Percentiles rank a stretch among this genome's conserved stretches.
Conservation (phyloP, 2,797 vertebrate genomes). For the Steatocranus sp. region DNA sequence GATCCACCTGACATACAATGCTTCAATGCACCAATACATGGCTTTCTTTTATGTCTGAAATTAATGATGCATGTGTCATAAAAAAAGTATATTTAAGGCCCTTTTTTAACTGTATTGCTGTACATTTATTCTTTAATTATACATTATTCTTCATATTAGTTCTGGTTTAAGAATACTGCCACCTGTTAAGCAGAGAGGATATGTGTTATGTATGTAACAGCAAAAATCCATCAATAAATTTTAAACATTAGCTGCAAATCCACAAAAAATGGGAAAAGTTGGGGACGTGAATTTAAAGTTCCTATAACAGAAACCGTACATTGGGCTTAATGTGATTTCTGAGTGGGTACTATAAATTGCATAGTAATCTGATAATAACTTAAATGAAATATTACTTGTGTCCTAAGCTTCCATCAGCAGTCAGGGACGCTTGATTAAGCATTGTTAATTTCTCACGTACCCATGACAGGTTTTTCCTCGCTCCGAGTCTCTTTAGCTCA, state of each 20-base stretch:
- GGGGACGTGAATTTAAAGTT: neutral
- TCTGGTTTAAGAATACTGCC: neutral
- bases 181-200: neutral
- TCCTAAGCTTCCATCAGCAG: neutral
- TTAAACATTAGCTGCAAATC: neutral
- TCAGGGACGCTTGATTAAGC: neutral
- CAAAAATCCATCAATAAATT: neutral
- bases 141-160: neutral
- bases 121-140: neutral
- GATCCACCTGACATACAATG: neutral
- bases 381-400: neutral
- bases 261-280: neutral
- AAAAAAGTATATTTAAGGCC: neutral
- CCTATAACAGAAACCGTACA: neutral
- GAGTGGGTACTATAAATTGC: neutral
- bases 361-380: neutral
- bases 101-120: neutral
- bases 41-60: neutral
- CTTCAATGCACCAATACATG: neutral
- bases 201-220: neutral
- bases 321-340: neutral
- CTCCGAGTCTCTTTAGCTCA: neutral
- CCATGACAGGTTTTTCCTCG: neutral
- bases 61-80: neutral
- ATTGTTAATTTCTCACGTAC: neutral